Conservation (phyloP, 2,797 vertebrate species). For the Astyanax mexicanus region DNA sequence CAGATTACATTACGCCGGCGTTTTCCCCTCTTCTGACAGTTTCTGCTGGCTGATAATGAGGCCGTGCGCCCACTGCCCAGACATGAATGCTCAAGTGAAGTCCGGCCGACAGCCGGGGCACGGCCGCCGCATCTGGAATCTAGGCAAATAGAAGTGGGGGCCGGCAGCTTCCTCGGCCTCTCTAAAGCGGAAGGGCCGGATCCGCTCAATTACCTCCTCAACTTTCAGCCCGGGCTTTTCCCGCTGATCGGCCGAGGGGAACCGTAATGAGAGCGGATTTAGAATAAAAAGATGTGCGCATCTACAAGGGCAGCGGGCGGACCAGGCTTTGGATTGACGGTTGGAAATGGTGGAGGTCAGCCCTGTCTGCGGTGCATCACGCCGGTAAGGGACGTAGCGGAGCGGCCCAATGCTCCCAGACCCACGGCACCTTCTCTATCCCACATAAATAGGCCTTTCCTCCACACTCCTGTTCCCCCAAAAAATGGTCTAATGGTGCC, state of each 20-base stretch:
- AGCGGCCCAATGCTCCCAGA: conserved; percentile 63
- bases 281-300: conserved; percentile 84
- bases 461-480: conserved; percentile 58
- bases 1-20: conserved; percentile 81
- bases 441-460: conserved; percentile 64
- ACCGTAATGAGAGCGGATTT: conserved; percentile 83
- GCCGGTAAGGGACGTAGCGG: conserved; percentile 69
- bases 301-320: conserved; percentile 72
- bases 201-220: conserved; percentile 83
- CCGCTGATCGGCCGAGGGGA: conserved; percentile 81
- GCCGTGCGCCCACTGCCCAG: conserved; percentile 65
- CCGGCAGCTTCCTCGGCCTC: conserved; percentile 65
- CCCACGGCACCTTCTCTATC: conserved; percentile 33
- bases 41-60: conserved; percentile 81
- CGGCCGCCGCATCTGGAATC: conserved; percentile 75
- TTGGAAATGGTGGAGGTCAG: conserved; percentile 80
- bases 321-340: conserved; percentile 73
- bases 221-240: conserved; percentile 79
- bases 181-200: conserved; percentile 70
- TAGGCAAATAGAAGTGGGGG: conserved; percentile 73
- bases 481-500: conserved; percentile 63
- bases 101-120: conserved; percentile 76
- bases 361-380: conserved; percentile 72
- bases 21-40: conserved; percentile 78
- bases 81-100: conserved; percentile 83